Conservation (phyloP, 2,113 vertebrate genomes). For the Dasypus novemcinctus region DNA sequence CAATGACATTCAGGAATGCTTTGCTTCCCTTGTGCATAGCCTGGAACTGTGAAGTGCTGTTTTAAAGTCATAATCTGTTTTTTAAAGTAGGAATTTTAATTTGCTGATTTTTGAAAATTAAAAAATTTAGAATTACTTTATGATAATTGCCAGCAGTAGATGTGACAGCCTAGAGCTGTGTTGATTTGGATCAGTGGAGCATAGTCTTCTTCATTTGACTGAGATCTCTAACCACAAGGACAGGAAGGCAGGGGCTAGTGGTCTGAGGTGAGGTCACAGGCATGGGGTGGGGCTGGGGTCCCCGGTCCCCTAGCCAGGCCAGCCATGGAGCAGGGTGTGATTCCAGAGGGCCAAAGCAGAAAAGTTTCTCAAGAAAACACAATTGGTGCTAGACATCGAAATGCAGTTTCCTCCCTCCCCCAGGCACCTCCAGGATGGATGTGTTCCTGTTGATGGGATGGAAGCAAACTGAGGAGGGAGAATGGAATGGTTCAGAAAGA, state of each 20-base stretch:
- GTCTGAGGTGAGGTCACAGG: too few relatives aligned
- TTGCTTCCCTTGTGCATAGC: neutral
- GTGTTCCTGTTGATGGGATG: neutral
- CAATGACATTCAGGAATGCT: neutral
- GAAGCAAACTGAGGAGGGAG: neutral
- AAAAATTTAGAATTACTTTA: neutral
- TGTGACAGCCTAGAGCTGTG: neutral
- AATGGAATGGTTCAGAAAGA: neutral
- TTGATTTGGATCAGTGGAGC: neutral
- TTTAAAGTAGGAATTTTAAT: neutral
- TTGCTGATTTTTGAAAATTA: conserved; percentile 20
- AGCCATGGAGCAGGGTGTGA: too few relatives aligned
- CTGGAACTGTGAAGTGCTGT: neutral
- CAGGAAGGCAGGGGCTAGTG: too few relatives aligned
- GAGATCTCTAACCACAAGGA: neutral
- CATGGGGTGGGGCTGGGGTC: too few relatives aligned
- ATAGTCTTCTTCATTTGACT: neutral
- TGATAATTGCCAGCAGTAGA: neutral
- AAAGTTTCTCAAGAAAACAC: neutral
- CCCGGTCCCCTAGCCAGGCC: too few relatives aligned
- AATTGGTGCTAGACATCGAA: neutral
- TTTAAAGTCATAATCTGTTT: neutral
- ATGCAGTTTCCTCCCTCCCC: too few relatives aligned
- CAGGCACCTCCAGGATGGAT: too few relatives aligned
- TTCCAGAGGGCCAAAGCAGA: too few relatives aligned